Percentiles rank a stretch among this genome's conserved stretches.
phyloP scores from a whole-genome alignment of 92 coral and sea anemone genomes.

The Nematostella vectensis region DNA sequence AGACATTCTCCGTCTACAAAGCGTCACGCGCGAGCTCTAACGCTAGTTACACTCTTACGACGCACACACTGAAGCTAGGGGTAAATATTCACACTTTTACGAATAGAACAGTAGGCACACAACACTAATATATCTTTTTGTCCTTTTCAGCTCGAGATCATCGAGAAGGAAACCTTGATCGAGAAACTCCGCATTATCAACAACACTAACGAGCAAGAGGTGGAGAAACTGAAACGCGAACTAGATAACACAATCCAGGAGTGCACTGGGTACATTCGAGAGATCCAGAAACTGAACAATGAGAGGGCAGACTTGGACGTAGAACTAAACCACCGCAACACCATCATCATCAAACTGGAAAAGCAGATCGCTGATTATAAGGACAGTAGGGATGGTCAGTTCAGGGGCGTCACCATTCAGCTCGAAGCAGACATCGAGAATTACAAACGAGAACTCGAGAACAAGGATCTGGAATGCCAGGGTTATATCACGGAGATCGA shows the following conservation, averaged over 20 bases:
- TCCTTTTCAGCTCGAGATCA: slow-evolving; percentile 66
- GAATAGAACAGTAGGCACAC: no score
- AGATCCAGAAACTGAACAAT: slow-evolving; percentile 71
- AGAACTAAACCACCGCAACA: slow-evolving; percentile 68
- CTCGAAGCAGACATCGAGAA: slow-evolving; percentile 60
- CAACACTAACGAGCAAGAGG: slow-evolving; percentile 88
- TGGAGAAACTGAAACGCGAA: slow-evolving; percentile 86
- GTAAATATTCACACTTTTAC: no score
- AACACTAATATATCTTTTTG: no score
- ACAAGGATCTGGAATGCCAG: slow-evolving; percentile 53
- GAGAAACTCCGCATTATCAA: slow-evolving; percentile 73
- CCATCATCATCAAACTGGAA: slow-evolving; percentile 52
- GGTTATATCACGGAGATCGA: slow-evolving; percentile 81
- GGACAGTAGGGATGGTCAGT: slow-evolving; percentile 56
- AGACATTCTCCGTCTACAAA: no score
- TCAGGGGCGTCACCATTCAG: slow-evolving; percentile 34
- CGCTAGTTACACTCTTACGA: no score
- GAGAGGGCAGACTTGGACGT: slow-evolving; percentile 70
- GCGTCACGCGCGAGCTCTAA: no score
- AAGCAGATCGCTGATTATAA: slow-evolving; percentile 69
- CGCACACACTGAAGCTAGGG: no score
- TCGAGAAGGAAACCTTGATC: slow-evolving; percentile 82
- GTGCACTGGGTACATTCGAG: slow-evolving; percentile 73
- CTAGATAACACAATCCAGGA: slow-evolving; percentile 54
- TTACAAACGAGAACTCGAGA: slow-evolving; percentile 52